A percentile compares a stretch with the other conserved stretches of the same genome.
Evolutionary conservation across 2,113 vertebrate species (phyloP).

Genomic region (Xiphophorus hellerii): DNA sequence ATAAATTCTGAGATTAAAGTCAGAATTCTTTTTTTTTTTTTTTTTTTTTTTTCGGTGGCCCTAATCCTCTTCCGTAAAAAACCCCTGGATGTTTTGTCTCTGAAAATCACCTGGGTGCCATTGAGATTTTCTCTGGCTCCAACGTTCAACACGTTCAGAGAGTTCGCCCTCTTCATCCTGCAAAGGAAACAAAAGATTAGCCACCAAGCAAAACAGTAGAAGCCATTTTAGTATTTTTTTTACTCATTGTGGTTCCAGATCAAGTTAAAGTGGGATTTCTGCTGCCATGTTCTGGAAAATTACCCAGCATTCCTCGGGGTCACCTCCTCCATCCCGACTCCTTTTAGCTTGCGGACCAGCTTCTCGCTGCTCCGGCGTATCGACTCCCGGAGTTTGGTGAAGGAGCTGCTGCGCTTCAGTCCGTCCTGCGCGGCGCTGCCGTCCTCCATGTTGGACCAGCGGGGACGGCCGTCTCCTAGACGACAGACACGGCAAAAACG

Average conservation of each 20-base stretch:
- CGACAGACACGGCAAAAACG: background rate
- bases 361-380: slow-evolving; percentile 87
- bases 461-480: slow-evolving; percentile 70
- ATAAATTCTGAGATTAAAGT: too few relatives aligned
- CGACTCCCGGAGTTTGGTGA: slow-evolving; percentile 88
- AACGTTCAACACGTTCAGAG: slow-evolving; percentile 82
- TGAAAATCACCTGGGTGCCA: slow-evolving; percentile 64
- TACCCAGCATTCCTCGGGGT: slow-evolving; percentile 72
- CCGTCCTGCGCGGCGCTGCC: slow-evolving; percentile 56
- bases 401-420: slow-evolving; percentile 85
- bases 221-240: background rate
- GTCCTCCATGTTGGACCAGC: slow-evolving; percentile 68
- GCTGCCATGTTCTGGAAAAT: background rate
- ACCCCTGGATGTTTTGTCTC: background rate
- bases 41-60: too few relatives aligned
- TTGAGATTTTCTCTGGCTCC: slow-evolving; percentile 63
- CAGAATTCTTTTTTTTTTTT: too few relatives aligned
- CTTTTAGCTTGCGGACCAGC: slow-evolving; percentile 86
- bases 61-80: too few relatives aligned
- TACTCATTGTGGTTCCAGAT: background rate
- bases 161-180: slow-evolving; percentile 89
- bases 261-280: too few relatives aligned
- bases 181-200: background rate
- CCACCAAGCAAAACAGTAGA: background rate
- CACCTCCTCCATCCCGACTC: slow-evolving; percentile 72